Conservation (phyloP, 2,797 vertebrate genomes). For the Pantherophis vulpinus region DNA sequence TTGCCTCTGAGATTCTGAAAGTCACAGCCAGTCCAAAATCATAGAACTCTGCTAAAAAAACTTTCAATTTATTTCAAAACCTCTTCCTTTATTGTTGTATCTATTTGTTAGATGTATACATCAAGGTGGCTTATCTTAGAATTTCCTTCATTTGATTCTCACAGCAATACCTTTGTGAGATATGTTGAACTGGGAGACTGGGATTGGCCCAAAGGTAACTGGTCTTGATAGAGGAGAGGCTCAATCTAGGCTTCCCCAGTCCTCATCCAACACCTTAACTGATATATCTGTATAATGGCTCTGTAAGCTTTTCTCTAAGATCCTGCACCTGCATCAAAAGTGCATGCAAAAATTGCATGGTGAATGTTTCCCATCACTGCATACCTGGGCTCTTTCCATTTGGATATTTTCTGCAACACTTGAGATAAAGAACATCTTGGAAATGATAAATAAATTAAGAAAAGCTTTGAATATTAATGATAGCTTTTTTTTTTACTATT, state of each 20-base stretch:
- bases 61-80: background rate
- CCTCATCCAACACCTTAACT: background rate
- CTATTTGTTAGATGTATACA: background rate
- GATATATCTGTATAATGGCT: background rate
- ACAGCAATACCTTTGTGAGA: background rate
- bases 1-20: background rate
- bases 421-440: background rate
- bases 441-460: background rate
- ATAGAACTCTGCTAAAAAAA: background rate
- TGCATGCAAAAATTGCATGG: background rate
- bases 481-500: too few species aligned
- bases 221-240: too few species aligned
- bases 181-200: background rate
- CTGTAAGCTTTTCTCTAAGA: background rate
- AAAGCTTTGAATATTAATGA: background rate
- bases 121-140: background rate
- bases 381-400: background rate
- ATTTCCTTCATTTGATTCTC: background rate
- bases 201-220: too few species aligned
- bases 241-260: background rate
- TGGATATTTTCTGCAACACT: background rate
- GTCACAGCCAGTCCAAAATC: background rate
- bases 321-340: background rate
- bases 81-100: background rate
- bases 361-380: background rate